phyloP scores from a whole-genome alignment of 2,888 invertebrate species.

The Siphlonurus alternatus region DNA sequence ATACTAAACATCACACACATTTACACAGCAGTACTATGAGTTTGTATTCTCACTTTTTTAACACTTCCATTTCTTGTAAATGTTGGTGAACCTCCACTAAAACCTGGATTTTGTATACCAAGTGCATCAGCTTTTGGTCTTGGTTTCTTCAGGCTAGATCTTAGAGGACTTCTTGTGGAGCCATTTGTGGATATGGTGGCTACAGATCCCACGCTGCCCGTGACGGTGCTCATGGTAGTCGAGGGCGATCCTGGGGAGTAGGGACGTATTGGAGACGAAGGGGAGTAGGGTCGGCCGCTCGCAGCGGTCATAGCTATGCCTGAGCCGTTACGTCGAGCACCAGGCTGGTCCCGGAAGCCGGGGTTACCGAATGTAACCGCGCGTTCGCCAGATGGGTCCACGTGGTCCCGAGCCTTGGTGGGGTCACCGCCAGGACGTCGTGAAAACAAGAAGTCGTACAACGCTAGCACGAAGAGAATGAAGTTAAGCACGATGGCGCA shows the following conservation, averaged over 20 bases:
- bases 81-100: slow-evolving; percentile 68
- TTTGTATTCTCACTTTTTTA: slow-evolving; percentile 82
- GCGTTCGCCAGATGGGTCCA: slow-evolving; percentile 30
- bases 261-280: neutral
- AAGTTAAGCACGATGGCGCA: slow-evolving; percentile 59
- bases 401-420: slow-evolving; percentile 25
- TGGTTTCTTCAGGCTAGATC: slow-evolving; percentile 73
- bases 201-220: slow-evolving; percentile 53
- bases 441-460: slow-evolving; percentile 67
- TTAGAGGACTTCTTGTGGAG: slow-evolving; percentile 39
- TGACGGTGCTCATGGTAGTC: neutral
- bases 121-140: slow-evolving; percentile 39
- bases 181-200: slow-evolving; percentile 46
- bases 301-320: slow-evolving; percentile 71
- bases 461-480: slow-evolving; percentile 53
- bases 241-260: neutral
- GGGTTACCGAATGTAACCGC: slow-evolving; percentile 73
- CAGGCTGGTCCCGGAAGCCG: slow-evolving; percentile 58
- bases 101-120: slow-evolving; percentile 76
- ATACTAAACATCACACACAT: neutral
- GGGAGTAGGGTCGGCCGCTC: slow-evolving; percentile 59
- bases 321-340: neutral
- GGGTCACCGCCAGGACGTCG: slow-evolving; percentile 65
- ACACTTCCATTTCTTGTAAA: slow-evolving; percentile 70
- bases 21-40: slow-evolving; percentile 77